Base-by-base conservation (phyloP, 1,140 invertebrate genomes). In the Camponotus vicinus region DNA sequence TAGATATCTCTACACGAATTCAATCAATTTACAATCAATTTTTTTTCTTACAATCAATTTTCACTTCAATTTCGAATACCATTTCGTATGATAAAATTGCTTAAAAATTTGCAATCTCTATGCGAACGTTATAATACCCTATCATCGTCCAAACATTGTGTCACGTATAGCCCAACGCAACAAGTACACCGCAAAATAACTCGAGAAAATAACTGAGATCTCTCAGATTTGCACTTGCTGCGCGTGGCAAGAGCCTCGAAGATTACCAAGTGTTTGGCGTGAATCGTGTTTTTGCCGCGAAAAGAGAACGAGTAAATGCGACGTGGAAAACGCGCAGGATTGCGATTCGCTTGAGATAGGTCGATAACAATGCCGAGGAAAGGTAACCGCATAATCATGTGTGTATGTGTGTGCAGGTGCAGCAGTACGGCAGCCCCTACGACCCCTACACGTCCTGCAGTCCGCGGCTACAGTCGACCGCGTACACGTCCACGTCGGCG, bases 391-490 rank as follows among this genome's bases (percentile, higher is more conserved):
- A 66, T 82, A 3, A 52, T 6, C 5, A 3, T 18, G 49, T 18
- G 4, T 6, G 45, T 55, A 18, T 59, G 15, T 63, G 15, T 21
- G n/a, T 55, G 21, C 27, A 95, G 93, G 93, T 95, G n/a, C 94
- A 95, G 77, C 94, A 95, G 71, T 95, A 95, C 86, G 93, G 93
- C 66, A 95, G 94, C 59, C 93, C 94, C 0, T 95, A 95, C 86
- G 94, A 96, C 86, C 94, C 96, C 82, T 96, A 96, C 91, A 93
- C 94, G 13, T 95, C 95, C 15, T 95, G 95, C 89, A 95, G 95
- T 49, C 96, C 96, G 59, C 92, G 96, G 37, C 87, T 96, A 40
- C 96, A 96, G 88, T 94, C 95, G 37, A 88, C 95, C 34, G 92
- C 95, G 11, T 95, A 96, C 86, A 95, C 95, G 40, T 94, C 94